Conservation (phyloP, 2,888 invertebrate genomes). For the Alitta virens region DNA sequence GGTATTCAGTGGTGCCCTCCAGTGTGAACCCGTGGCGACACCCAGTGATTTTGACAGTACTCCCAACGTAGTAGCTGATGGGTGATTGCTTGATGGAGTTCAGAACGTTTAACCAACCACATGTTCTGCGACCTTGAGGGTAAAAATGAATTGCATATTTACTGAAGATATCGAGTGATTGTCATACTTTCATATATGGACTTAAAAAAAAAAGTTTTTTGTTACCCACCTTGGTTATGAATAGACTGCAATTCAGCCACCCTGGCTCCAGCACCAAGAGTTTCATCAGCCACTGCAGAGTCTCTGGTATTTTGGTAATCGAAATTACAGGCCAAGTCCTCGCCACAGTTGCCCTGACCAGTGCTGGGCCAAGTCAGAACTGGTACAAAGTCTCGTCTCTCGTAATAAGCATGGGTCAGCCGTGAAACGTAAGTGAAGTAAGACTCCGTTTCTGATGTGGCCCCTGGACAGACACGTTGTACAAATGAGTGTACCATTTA, state of each 20-base stretch:
- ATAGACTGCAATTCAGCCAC: no score
- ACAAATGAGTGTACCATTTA: no score
- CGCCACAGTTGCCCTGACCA: not conserved
- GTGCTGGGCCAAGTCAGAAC: not conserved
- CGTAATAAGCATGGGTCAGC: conserved; percentile 3
- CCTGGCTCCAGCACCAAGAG: not conserved
- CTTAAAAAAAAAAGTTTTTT: no score
- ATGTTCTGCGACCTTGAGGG: not conserved
- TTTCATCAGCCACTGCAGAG: not conserved
- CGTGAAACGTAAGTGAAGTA: conserved; percentile 2
- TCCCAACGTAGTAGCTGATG: conserved; percentile 1
- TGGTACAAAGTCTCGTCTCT: not conserved
- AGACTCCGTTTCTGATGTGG: conserved; percentile 1
- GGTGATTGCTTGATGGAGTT: conserved; percentile 1
- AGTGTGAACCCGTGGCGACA: conserved; percentile 7
- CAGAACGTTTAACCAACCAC: conserved; percentile 6
- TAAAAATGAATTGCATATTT: no score
- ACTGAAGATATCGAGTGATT: no score
- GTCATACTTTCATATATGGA: no score
- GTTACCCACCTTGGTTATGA: no score
- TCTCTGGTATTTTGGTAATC: not conserved
- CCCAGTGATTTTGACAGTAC: conserved; percentile 1
- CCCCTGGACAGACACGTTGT: no score
- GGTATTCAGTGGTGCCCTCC: conserved; percentile 1
- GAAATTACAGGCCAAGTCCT: not conserved